phyloP scores from a whole-genome alignment of 2,113 vertebrate species.

The Fulmarus glacialis region DNA sequence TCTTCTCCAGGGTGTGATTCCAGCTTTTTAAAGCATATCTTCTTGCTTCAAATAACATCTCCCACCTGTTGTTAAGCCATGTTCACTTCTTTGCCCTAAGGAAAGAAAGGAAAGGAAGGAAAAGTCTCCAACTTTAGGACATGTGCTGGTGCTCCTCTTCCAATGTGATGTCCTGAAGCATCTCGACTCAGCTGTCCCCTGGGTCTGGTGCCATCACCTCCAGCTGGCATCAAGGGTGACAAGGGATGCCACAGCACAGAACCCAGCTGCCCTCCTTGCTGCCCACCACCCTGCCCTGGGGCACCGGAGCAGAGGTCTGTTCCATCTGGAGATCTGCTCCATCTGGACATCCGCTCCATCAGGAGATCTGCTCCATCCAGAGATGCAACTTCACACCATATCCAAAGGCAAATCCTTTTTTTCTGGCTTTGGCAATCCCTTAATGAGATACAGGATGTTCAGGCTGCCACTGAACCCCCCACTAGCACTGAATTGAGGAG shows the following conservation, averaged over 20 bases:
- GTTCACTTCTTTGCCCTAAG: background rate
- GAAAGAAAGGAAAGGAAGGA: background rate
- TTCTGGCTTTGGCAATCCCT: background rate
- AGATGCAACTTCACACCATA: background rate
- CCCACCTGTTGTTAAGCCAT: background rate
- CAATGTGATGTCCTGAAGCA: background rate
- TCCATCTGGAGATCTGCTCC: background rate
- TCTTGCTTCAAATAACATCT: background rate
- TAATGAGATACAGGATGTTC: background rate
- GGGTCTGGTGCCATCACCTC: background rate
- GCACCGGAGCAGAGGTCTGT: accelerated
- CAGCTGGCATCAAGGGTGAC: accelerated
- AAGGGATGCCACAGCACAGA: background rate
- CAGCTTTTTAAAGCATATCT: background rate
- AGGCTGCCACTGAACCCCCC: background rate
- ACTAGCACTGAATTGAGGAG: background rate
- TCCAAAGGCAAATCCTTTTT: background rate
- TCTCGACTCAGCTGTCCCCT: background rate
- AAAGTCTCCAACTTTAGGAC: background rate
- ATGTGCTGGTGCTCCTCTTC: background rate
- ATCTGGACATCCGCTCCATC: background rate
- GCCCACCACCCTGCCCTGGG: accelerated
- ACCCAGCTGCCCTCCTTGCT: background rate
- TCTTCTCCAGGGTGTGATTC: background rate
- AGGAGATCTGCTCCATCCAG: background rate